Percentiles rank a stretch among this genome's conserved stretches.
These are phyloP conservation scores for Drosophila hawaiiensis DNA, from an alignment of 2,888 invertebrate species.

Conservation along the genomic window DNA sequence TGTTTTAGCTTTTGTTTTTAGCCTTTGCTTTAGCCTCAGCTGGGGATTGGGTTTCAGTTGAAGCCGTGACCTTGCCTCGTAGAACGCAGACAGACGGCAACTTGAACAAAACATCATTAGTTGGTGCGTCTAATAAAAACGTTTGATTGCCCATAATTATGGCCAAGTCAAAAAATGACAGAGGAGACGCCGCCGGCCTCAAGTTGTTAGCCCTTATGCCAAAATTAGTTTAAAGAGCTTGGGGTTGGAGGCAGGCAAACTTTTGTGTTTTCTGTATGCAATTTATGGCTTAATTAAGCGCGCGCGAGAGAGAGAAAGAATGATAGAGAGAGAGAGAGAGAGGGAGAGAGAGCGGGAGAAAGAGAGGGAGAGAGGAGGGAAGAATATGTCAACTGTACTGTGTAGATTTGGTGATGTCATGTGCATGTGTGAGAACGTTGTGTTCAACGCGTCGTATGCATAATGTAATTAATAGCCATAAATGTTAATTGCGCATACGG, in stretches of 20 bases:
- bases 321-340: neutral
- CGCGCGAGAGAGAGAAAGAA: neutral
- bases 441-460: constrained; percentile 61
- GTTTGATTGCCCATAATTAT: constrained; percentile 74
- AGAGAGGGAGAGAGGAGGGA: neutral
- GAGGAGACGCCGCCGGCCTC: constrained; percentile 45
- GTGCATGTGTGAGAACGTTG: constrained; percentile 8
- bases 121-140: constrained; percentile 66
- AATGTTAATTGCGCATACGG: constrained; percentile 81
- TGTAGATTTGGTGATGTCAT: constrained; percentile 21
- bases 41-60: constrained; percentile 20
- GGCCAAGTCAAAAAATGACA: constrained; percentile 52
- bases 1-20: neutral
- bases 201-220: constrained; percentile 50
- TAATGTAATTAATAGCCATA: constrained; percentile 78
- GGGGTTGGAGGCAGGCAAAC: constrained; percentile 27
- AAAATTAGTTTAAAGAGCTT: constrained; percentile 59
- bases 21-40: neutral
- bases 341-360: neutral
- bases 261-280: constrained; percentile 48
- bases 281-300: constrained; percentile 68
- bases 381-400: constrained; percentile 18
- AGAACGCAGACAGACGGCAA: constrained; percentile 9
- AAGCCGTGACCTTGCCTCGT: constrained; percentile 44
- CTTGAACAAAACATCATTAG: constrained; percentile 63